Percentiles rank a stretch among this genome's conserved stretches.
Evolutionary conservation across 1,140 invertebrate genomes (phyloP).

Genomic region (Venustaconcha ellipsiformis): DNA sequence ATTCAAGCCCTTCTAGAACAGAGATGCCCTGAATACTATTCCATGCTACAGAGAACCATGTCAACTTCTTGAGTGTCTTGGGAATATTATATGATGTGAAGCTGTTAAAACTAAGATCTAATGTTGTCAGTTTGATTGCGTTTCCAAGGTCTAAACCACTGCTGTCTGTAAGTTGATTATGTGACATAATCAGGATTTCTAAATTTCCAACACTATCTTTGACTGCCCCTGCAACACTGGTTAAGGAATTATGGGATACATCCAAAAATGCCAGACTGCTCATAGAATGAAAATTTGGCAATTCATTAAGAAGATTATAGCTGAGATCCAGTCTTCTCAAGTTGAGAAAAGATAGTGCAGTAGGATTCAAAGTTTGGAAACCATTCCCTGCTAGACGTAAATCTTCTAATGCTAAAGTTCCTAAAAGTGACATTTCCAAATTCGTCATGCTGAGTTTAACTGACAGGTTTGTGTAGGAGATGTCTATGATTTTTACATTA

Average conservation of each 20-base stretch:
- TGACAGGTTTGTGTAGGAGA: constrained; percentile 21
- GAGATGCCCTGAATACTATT: too few relatives aligned
- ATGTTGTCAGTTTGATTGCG: constrained; percentile 6
- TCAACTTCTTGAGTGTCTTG: constrained; percentile 2
- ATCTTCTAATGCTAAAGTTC: constrained; percentile 14
- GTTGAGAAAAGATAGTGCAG: constrained; percentile 11
- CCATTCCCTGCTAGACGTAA: constrained; percentile 21
- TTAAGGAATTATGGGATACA: constrained; percentile 18
- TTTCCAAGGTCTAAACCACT: constrained; percentile 14
- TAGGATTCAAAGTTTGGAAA: constrained; percentile 13
- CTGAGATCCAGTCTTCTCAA: constrained; percentile 17
- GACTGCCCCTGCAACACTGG: constrained; percentile 7
- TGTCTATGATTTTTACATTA: constrained; percentile 14
- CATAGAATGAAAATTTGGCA: constrained; percentile 13
- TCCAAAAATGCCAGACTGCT: constrained; percentile 11
- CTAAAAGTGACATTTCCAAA: constrained; percentile 11
- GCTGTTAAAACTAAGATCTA: constrained; percentile 21
- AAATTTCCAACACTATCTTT: constrained; percentile 23
- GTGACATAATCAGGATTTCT: constrained; percentile 5
- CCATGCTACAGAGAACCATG: background rate
- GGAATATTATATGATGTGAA: constrained; percentile 18
- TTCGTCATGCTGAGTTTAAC: constrained; percentile 11
- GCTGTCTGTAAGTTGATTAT: constrained; percentile 10
- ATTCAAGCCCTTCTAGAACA: constrained; percentile 4
- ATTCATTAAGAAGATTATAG: constrained; percentile 11